phyloP scores from a whole-genome alignment of 2,113 vertebrate genomes.

The Micromys minutus region DNA sequence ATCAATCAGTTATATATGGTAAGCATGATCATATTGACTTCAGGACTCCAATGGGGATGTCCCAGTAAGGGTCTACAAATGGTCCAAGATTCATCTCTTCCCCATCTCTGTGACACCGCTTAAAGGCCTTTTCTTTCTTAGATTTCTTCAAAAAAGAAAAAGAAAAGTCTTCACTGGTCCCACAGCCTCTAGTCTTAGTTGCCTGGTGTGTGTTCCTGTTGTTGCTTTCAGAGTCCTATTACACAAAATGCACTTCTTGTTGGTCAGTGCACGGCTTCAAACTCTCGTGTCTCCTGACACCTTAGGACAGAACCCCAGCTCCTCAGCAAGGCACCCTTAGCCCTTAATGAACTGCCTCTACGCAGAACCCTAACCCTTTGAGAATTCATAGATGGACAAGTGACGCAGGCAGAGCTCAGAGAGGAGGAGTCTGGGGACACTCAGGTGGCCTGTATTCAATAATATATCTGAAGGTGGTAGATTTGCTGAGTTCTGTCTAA shows the following conservation, averaged over 20 bases:
- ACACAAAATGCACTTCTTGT: not conserved
- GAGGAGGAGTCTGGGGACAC: not conserved
- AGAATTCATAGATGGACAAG: not conserved
- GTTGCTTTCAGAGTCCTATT: not conserved
- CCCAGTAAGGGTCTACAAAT: not conserved
- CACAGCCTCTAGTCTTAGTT: not conserved
- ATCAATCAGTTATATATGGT: not conserved
- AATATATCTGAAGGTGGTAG: too few species aligned
- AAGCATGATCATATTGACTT: not conserved
- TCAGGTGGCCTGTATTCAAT: not conserved
- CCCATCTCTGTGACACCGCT: not conserved
- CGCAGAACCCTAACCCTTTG: not conserved
- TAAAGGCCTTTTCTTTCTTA: not conserved
- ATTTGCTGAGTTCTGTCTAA: not conserved
- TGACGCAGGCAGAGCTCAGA: not conserved
- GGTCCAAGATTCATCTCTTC: not conserved
- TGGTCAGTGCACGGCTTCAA: too few species aligned
- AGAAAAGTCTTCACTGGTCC: not conserved
- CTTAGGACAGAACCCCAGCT: not conserved
- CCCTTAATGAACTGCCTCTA: not conserved
- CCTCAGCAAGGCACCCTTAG: not conserved
- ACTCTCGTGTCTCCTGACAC: not conserved
- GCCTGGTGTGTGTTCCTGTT: not conserved
- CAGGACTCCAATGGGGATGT: not conserved
- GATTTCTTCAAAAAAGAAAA: not conserved